phyloP scores from a whole-genome alignment of 2,888 invertebrate genomes.

The Cecidostiba fungosa region DNA sequence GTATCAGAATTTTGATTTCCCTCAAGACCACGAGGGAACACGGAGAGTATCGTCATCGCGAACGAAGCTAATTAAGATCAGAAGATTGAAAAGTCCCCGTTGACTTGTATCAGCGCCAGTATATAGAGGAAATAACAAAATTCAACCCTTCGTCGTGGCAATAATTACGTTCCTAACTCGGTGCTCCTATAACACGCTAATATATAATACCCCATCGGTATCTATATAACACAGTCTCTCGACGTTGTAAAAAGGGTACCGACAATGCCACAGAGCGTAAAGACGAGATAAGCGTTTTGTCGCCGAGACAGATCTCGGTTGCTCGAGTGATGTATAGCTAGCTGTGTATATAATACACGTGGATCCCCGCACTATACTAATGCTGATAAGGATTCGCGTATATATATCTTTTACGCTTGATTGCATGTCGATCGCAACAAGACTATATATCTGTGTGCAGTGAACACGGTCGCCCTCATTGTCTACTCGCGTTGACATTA shows the following conservation, averaged over 20 bases:
- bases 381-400: constrained; percentile 8
- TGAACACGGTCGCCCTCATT: background rate
- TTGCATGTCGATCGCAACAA: constrained; percentile 22
- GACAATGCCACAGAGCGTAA: constrained; percentile 59
- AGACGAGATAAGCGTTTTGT: constrained; percentile 62
- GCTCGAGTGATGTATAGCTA: background rate
- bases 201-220: constrained; percentile 3
- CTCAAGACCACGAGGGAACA: background rate
- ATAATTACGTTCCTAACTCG: no score
- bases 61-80: constrained; percentile 58
- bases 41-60: background rate
- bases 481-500: constrained; percentile 5
- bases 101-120: background rate
- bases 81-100: constrained; percentile 46
- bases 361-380: background rate
- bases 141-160: background rate
- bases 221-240: background rate
- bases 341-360: background rate
- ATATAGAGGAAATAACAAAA: constrained; percentile 52
- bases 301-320: constrained; percentile 1
- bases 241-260: background rate
- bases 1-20: constrained; percentile 10
- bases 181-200: no score
- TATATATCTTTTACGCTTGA: constrained; percentile 60
- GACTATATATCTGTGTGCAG: background rate